These are phyloP conservation scores for Cantharis nigra DNA, from an alignment of 2,888 invertebrate species.

Conservation along the genomic window DNA sequence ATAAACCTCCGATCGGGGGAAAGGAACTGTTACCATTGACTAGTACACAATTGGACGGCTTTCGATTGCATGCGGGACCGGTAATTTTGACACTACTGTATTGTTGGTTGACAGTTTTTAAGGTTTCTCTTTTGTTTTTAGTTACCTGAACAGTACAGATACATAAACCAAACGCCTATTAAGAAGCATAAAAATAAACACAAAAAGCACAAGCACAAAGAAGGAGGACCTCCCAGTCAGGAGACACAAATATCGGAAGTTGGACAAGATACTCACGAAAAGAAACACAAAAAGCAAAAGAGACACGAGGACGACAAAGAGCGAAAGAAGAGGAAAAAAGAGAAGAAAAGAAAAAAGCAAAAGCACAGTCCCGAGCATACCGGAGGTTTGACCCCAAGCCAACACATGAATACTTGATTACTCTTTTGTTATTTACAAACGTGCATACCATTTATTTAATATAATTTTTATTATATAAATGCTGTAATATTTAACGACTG, in stretches of 20 bases:
- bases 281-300: conserved; percentile 94
- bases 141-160: conserved; percentile 93
- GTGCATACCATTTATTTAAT: not conserved
- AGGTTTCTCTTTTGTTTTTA: conserved; percentile 49
- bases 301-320: conserved; percentile 93
- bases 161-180: conserved; percentile 88
- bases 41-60: conserved; percentile 88
- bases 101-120: conserved; percentile 18
- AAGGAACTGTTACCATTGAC: conserved; percentile 87
- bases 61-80: conserved; percentile 93
- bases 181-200: conserved; percentile 95
- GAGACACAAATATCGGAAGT: conserved; percentile 71
- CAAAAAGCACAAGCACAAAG: conserved; percentile 92
- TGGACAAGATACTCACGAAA: conserved; percentile 83
- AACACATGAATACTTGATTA: conserved; percentile 50
- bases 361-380: conserved; percentile 88
- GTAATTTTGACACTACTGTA: conserved; percentile 46
- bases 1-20: conserved; percentile 92
- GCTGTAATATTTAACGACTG: not conserved
- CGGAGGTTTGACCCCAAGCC: conserved; percentile 68
- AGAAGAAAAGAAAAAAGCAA: conserved; percentile 93
- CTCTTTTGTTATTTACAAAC: not conserved
- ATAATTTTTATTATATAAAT: not conserved
- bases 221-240: conserved; percentile 77
- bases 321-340: conserved; percentile 91